Evolutionary conservation across 2,797 vertebrate species (phyloP).

Genomic region (Sternotherus odoratus): DNA sequence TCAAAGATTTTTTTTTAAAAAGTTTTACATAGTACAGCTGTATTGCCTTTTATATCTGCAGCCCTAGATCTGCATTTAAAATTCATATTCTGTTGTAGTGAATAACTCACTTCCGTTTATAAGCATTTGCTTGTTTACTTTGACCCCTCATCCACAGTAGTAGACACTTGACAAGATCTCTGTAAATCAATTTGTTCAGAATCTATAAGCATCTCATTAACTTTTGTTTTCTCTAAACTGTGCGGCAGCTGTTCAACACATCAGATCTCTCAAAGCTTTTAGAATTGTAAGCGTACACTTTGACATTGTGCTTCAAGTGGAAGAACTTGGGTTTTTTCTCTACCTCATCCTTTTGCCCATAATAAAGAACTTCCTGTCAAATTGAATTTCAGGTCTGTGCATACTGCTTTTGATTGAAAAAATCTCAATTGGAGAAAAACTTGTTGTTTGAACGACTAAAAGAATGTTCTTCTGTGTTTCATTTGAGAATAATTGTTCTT

Average conservation of each 20-base stretch:
- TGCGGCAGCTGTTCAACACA: slow-evolving; percentile 59
- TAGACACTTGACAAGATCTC: slow-evolving; percentile 67
- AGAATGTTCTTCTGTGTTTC: neutral
- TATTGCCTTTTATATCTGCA: neutral
- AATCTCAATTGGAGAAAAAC: slow-evolving; percentile 16
- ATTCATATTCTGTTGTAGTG: slow-evolving; percentile 43
- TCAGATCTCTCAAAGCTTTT: slow-evolving; percentile 53
- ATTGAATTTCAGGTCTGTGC: slow-evolving; percentile 27
- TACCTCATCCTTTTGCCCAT: slow-evolving; percentile 3
- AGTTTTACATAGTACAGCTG: neutral
- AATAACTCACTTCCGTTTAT: slow-evolving; percentile 66
- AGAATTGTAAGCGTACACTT: slow-evolving; percentile 50
- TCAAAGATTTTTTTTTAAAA: neutral
- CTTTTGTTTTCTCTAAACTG: slow-evolving; percentile 61
- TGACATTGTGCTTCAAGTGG: slow-evolving; percentile 48
- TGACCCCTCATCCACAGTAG: slow-evolving; percentile 56
- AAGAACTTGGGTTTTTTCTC: slow-evolving; percentile 50
- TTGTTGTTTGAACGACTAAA: neutral
- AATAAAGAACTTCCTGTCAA: slow-evolving; percentile 47
- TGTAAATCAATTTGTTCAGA: slow-evolving; percentile 72
- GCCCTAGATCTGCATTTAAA: neutral
- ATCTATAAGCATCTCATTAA: slow-evolving; percentile 62
- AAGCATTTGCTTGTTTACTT: slow-evolving; percentile 73
- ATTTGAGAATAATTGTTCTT: neutral
- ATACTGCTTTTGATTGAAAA: slow-evolving; percentile 36